Base-by-base conservation (phyloP, 2,888 invertebrate species). In the Drosophila longiperda region DNA sequence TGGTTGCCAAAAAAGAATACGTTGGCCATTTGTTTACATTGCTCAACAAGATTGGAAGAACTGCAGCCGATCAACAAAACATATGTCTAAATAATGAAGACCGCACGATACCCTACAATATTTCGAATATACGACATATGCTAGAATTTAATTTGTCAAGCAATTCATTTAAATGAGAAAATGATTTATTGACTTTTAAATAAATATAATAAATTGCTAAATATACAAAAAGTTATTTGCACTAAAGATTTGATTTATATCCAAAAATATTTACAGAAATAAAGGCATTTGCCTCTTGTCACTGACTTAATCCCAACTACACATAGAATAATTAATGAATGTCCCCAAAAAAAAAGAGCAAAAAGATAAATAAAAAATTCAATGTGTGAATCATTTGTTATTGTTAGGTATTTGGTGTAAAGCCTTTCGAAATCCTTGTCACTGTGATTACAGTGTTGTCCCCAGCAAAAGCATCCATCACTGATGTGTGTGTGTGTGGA, bases 1-100 rank as follows among this genome's bases (percentile, higher is more conserved):
- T 71, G 66, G 49, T 60, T 86, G 81, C 83, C 85, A 85, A 85
- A 82, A 75, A 58, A 38, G 59, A 69, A 75, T 66, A 54, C 52
- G 17, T 11, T 68, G 40, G 54, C 57, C 66, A 82, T 72, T 82
- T 72, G 75, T 83, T 74, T 71, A 66, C 59, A 55, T 34, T 36
- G 49, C 26, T 45, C 33, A 49, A 33, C 34, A 20, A 32, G 11
- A 38, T 11, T 7, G n/a, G 45, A 23, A 26, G 58, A 15, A 33
- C n/a, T 29, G 40, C 8, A 54, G 5, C 29, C 17, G 33, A 69
- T 69, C 49, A 61, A 11, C 42, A 55, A 70, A 53, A 70, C 61
- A 69, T 48, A 61, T 68, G 62, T n/a, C 26, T 38, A 55, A 32
- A 42, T 17, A 62, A 12, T 15, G 17, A n/a, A 15, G 29, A 12